Conservation (phyloP, 2,113 vertebrate genomes). For the Marcusenius ussheri region DNA sequence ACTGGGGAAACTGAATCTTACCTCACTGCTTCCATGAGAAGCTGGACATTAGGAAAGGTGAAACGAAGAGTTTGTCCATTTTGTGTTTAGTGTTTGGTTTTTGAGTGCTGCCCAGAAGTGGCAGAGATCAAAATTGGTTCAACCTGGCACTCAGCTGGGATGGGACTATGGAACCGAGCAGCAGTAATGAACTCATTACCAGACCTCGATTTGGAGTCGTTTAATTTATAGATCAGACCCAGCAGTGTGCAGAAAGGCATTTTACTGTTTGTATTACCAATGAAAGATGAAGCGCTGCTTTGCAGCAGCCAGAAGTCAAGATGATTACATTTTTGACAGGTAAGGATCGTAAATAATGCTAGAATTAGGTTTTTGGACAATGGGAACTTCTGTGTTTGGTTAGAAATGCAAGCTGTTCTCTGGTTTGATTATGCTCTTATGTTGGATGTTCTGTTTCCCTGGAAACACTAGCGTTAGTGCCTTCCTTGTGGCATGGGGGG, state of each 20-base stretch:
- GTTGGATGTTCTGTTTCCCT: background rate
- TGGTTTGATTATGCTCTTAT: background rate
- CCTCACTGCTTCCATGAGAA: background rate
- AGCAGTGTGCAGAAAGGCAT: background rate
- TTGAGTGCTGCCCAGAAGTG: background rate
- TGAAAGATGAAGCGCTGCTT: slow-evolving; percentile 20
- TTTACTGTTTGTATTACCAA: slow-evolving; percentile 23
- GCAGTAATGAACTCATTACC: slow-evolving; percentile 13
- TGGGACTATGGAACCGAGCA: background rate
- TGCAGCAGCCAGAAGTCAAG: slow-evolving; percentile 8
- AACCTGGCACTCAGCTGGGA: slow-evolving; percentile 10
- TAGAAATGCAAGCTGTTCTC: background rate
- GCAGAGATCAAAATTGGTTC: slow-evolving; percentile 23
- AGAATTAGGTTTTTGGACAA: background rate
- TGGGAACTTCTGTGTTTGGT: background rate
- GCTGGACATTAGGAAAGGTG: background rate
- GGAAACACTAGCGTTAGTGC: background rate
- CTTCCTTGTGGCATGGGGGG: background rate
- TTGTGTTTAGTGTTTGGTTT: background rate
- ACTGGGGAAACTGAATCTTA: background rate
- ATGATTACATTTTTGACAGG: slow-evolving; percentile 26
- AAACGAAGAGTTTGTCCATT: background rate
- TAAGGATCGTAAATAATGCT: slow-evolving; percentile 1
- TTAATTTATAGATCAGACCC: slow-evolving; percentile 19
- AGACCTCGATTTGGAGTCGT: background rate